Evolutionary conservation across 1,140 invertebrate genomes (phyloP), one percentile per base, ranked within the genome.

Genomic region (Temnothorax nylanderi): DNA sequence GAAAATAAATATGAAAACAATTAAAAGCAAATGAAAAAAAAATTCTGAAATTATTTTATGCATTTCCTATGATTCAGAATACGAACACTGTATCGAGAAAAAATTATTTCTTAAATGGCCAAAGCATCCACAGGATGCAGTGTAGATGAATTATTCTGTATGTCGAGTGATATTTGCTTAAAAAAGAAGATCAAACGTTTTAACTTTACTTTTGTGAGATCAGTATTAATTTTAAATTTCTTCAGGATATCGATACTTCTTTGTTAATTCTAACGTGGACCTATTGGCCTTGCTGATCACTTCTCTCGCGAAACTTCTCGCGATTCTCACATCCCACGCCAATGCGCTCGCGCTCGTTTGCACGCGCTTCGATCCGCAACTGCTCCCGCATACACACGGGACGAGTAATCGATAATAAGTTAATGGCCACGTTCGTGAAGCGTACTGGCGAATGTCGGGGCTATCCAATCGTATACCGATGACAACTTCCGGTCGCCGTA

Each of bases 371-470:
- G 78, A 81, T 56, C 78, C 76, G 76, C 78, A 65, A 81, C 65
- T 81, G 77, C 47, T 44, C 65, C 64, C 78, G 65, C 65, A 81
- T 81, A 81, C 64, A 81, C 49, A 81, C 75, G 67, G 56, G 87
- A 85, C 88, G 62, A 51, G 56, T 90, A 88, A 93, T 93, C 91
- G 91, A 92, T 92, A 93, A 92, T 90, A 87, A 89, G 88, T 87
- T 93, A 93, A 92, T 88, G 86, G 90, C 85, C 65, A 89, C 87
- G 88, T 89, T 89, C 26, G 71, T 58, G 65, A 51, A 81, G 78
- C 75, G 37, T 47, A 77, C 75, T 26, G 26, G 75, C 78, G 49
- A 81, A 72, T 72, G 78, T 72, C 78, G 58, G 71, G 72, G 88
- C 78, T 49, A 89, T 89, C 88, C 87, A 84, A 89, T 89, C 88